Base-by-base conservation (phyloP, 1,140 invertebrate genomes). In the Andricus grossulariae region DNA sequence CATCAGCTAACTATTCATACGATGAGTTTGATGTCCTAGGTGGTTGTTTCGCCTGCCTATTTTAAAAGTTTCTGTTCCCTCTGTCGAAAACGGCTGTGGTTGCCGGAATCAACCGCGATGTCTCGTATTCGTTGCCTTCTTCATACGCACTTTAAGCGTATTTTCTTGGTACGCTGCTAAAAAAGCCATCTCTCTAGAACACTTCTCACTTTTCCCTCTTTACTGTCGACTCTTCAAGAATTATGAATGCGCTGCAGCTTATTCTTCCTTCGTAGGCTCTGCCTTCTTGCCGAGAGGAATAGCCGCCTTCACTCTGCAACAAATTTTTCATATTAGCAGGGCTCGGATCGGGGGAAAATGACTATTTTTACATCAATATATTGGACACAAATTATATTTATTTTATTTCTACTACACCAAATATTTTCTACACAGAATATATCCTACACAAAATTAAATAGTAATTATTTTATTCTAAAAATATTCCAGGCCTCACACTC, bases 231-330 rank as follows among this genome's bases (percentile, higher is more conserved):
- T 16, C 32, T 45, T 45, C n/a, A n/a, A 1, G n/a, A 60, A 45
- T 45, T 11, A 10, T 2, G 39, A n/a, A 66, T 39, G 60, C 60
- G 60, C 32, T 39, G 25, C 60, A 32, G 25, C 60, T 94, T 96
- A 97, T 93, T 97, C 95, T 90, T 97, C 96, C 92, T 96, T 96
- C 82, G 94, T 93, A 84, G 94, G 94, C 84, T 95, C 95, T 83
- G 94, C 93, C 93, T 98, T 98, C 92, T 97, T 97, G 83, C 96
- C 96, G 90, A 98, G 94, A 76, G 97, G 97, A 89, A 98, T 94
- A 79, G 97, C 96, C 81, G 96, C 95, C 90, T 96, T 96, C 82
- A 98, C 95, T 91, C 97, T 98, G 92, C 16, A 93, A 93, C 87
- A 87, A 84, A 85, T 77, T 52, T 19, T 50, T 16, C 21, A 87